Percentiles rank a stretch among this genome's conserved stretches.
Evolutionary conservation across 2,113 vertebrate species (phyloP).

Genomic region (Plecotus auritus): DNA sequence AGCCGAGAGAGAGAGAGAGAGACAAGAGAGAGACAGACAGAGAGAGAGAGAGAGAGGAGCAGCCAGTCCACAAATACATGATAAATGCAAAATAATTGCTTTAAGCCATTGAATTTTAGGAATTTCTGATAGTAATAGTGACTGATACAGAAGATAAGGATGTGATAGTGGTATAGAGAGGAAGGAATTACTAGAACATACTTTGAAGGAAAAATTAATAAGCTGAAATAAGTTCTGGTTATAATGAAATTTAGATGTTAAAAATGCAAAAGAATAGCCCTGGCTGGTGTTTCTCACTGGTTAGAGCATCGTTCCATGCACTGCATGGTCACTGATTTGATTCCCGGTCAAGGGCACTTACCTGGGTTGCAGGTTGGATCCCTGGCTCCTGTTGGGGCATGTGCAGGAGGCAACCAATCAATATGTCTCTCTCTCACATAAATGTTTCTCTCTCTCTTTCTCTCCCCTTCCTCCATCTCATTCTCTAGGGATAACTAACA

Average conservation of each 20-base stretch:
- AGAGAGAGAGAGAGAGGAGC: not conserved
- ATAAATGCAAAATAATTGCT: not conserved
- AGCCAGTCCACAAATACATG: not conserved
- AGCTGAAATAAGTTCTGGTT: not conserved
- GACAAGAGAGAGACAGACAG: not conserved
- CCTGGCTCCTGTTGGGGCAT: too few relatives aligned
- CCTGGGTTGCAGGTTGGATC: too few relatives aligned
- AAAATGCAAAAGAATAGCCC: not conserved
- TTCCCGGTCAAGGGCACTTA: too few relatives aligned
- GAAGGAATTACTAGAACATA: not conserved
- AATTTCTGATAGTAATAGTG: not conserved
- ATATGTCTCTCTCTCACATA: too few relatives aligned
- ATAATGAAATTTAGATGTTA: not conserved
- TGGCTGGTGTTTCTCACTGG: too few relatives aligned
- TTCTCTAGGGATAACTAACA: too few relatives aligned
- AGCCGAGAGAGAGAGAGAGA: not conserved
- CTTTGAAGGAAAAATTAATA: slow-evolving; percentile 21
- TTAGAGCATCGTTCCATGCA: too few relatives aligned
- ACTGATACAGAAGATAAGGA: not conserved
- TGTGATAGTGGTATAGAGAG: not conserved
- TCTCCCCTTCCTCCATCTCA: too few relatives aligned
- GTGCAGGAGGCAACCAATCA: too few relatives aligned
- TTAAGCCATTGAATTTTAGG: not conserved
- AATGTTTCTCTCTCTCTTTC: too few relatives aligned
- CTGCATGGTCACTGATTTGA: too few relatives aligned